Evolutionary conservation across 2,888 invertebrate genomes (phyloP), one percentile per base, ranked within the genome.

Genomic region (Torymus aiolomorphi): DNA sequence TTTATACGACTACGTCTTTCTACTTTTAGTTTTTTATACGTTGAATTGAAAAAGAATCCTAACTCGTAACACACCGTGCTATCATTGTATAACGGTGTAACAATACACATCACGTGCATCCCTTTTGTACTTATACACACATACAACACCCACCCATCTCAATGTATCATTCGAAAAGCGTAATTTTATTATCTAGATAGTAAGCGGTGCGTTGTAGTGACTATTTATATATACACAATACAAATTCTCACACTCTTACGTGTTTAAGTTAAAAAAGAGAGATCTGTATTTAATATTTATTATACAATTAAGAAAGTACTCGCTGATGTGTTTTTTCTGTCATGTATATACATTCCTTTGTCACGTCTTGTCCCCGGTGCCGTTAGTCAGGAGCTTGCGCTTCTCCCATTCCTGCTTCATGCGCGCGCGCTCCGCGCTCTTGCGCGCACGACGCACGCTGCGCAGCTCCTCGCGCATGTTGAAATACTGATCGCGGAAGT

Each of bases 401-500:
- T 18, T 56, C 20, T 82, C 82, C 82, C 82, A 82, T 71, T 82
- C 82, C 61, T 75, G 18, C 52, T 81, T 82, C 63, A 77, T 66
- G 2, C 52, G 75, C 0, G 72, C 71, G 54, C 91, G 89, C 66
- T 91, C 87, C 78, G 90, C 88, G 0, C 91, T 91, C 82, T 92
- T 91, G 49, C 91, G 91, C 78, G 89, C 86, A 70, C 93, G 89
- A 74, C 93, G 92, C 84, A 95, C 95, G 75, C 92, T 92, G 0
- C 96, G 91, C 0, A 94, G 92, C 86, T 94, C 93, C 75, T 95
- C 93, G 0, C 94, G 92, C 31, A 93, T 91, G 69, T 93, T 92
- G 86, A 95, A 96, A 89, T 95, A 96, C 84, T 95, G 95, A 79
- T 94, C 93, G 80, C 94, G 89, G 84, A 93, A 93, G 86, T 92